Evolutionary conservation across 2,113 vertebrate species (phyloP).

Genomic region (Lucifuga dentata): DNA sequence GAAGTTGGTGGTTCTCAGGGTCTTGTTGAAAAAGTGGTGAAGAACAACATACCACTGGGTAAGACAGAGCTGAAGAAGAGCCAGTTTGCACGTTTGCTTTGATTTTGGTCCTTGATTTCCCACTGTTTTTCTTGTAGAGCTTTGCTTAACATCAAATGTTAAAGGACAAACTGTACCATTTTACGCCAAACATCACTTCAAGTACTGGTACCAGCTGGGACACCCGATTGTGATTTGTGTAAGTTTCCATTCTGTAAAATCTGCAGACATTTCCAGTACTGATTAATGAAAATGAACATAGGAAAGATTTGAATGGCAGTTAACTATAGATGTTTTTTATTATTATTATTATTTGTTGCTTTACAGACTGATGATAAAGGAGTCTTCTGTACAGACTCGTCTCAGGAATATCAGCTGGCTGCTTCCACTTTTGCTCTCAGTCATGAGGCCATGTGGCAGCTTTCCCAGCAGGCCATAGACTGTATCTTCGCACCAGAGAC

Average conservation of each 20-base stretch:
- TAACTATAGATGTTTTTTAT: neutral
- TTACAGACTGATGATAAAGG: constrained; percentile 97
- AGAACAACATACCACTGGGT: constrained; percentile 91
- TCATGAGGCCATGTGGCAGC: constrained; percentile 87
- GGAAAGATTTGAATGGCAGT: too few relatives aligned
- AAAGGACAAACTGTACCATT: constrained; percentile 91
- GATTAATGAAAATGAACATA: too few relatives aligned
- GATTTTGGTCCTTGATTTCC: neutral
- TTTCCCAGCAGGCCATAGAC: constrained; percentile 90
- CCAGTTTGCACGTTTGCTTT: neutral
- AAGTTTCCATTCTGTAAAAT: too few relatives aligned
- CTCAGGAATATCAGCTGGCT: constrained; percentile 92
- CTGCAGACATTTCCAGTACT: too few relatives aligned
- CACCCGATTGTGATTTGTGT: constrained; percentile 95
- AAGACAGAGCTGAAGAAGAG: constrained; percentile 35
- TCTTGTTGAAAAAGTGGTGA: constrained; percentile 88
- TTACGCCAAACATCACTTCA: constrained; percentile 92
- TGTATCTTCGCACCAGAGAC: constrained; percentile 87
- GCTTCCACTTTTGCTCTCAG: constrained; percentile 90
- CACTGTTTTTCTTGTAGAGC: constrained; percentile 80
- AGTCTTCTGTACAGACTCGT: constrained; percentile 92
- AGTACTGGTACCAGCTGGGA: constrained; percentile 90
- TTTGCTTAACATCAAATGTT: constrained; percentile 96
- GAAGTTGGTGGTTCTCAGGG: constrained; percentile 82
- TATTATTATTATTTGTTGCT: constrained; percentile 16